These are phyloP conservation scores for Cataglyphis livida DNA, from an alignment of 2,888 invertebrate genomes.

Conservation along the genomic window DNA sequence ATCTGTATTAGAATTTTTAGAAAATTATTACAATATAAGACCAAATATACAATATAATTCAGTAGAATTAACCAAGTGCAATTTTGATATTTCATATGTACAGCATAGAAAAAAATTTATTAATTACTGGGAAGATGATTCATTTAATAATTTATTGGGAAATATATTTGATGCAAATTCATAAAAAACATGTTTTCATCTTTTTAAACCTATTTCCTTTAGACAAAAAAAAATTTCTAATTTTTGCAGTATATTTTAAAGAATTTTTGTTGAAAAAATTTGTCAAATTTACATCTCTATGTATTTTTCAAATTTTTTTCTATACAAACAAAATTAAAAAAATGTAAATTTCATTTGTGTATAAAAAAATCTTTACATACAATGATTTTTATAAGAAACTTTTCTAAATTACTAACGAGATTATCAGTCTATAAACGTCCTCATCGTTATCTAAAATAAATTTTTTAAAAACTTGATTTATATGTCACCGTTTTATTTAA, in stretches of 20 bases:
- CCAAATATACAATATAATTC: slow-evolving; percentile 77
- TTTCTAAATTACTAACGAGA: not conserved
- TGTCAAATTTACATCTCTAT: not conserved
- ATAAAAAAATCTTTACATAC: not conserved
- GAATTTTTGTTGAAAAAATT: not conserved
- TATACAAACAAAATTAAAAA: not conserved
- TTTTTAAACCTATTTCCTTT: not conserved
- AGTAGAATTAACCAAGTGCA: slow-evolving; percentile 57
- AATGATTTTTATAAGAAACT: not conserved
- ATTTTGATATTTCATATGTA: slow-evolving; percentile 34
- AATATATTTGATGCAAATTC: slow-evolving; percentile 67
- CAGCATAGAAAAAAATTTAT: slow-evolving; percentile 37
- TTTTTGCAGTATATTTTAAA: not conserved
- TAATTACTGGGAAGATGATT: slow-evolving; percentile 56
- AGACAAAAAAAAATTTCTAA: not conserved
- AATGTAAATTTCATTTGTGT: not conserved
- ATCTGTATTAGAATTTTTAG: slow-evolving; percentile 90
- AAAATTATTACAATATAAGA: slow-evolving; percentile 87
- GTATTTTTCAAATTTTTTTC: not conserved
- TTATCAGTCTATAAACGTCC: too few species aligned
- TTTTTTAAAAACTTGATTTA: not conserved
- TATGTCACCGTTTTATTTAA: not conserved
- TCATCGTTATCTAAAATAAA: not conserved
- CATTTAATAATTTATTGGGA: slow-evolving; percentile 62
- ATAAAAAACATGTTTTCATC: slow-evolving; percentile 3